Conservation (phyloP, 2,888 invertebrate genomes). For the Cryptus viduatorius region DNA sequence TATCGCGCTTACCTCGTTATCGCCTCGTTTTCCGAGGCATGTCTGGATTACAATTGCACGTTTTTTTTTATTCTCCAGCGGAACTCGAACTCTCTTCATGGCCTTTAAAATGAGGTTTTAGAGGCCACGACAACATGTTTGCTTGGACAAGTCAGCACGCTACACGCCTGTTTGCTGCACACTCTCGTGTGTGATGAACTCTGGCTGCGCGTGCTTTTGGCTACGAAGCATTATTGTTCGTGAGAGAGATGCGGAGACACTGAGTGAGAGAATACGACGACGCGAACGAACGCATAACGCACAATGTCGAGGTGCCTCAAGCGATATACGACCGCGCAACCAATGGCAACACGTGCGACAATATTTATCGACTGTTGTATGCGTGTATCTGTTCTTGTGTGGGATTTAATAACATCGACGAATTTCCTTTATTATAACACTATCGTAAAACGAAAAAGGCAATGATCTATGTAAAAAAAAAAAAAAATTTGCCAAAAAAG, state of each 20-base stretch:
- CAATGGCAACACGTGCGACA: constrained; percentile 47
- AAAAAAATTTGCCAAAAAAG: too few relatives aligned
- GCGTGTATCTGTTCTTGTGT: not conserved
- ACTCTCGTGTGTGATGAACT: not conserved
- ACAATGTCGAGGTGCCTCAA: constrained; percentile 19
- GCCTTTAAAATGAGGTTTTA: not conserved
- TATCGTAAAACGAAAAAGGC: too few relatives aligned
- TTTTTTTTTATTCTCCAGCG: not conserved
- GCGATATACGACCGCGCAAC: constrained; percentile 19
- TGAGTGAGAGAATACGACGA: too few relatives aligned
- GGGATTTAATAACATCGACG: too few relatives aligned
- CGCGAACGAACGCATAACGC: not conserved
- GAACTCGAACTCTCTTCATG: constrained; percentile 9
- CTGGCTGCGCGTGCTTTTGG: not conserved
- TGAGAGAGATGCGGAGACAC: not conserved
- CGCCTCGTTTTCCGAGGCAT: constrained; percentile 22
- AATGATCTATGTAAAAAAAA: too few relatives aligned
- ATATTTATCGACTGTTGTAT: constrained; percentile 45
- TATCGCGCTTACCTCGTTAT: constrained; percentile 53
- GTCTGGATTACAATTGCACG: constrained; percentile 50
- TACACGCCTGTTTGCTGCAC: not conserved
- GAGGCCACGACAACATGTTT: constrained; percentile 8
- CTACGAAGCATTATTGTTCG: not conserved
- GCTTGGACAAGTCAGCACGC: not conserved
- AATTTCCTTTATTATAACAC: too few relatives aligned